phyloP scores from a whole-genome alignment of 2,797 vertebrate species.

The Kryptolebias ocellatus region DNA sequence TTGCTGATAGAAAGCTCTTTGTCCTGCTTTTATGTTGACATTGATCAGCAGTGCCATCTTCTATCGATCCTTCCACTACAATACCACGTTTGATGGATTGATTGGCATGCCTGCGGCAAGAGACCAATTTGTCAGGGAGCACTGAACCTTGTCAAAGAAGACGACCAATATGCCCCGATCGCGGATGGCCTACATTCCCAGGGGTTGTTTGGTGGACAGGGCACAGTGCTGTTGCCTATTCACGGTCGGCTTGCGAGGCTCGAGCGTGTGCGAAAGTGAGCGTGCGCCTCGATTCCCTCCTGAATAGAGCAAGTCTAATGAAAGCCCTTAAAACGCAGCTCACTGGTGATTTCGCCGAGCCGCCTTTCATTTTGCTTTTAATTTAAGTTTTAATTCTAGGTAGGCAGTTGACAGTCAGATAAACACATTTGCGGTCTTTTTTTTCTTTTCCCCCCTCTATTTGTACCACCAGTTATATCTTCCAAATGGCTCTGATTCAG shows the following conservation, averaged over 20 bases:
- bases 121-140: conserved; percentile 75
- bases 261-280: conserved; percentile 20
- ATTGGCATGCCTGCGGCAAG: conserved; percentile 68
- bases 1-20: conserved; percentile 24
- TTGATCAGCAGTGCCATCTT: conserved; percentile 61
- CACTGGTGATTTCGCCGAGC: conserved; percentile 11
- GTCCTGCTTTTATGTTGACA: conserved; percentile 58
- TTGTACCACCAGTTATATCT: conserved; percentile 43
- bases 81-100: conserved; percentile 74
- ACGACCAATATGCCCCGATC: conserved; percentile 69
- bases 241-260: conserved; percentile 31
- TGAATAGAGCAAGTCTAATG: conserved; percentile 18
- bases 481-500: conserved; percentile 64
- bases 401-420: conserved; percentile 45
- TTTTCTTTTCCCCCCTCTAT: background rate
- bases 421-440: conserved; percentile 56
- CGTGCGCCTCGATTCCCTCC: conserved; percentile 6
- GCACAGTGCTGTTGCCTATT: conserved; percentile 28
- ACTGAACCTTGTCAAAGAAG: conserved; percentile 66
- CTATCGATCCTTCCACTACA: conserved; percentile 55
- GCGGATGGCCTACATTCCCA: conserved; percentile 50
- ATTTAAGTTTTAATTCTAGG: conserved; percentile 40
- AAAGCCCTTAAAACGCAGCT: conserved; percentile 35
- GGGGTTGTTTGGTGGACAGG: conserved; percentile 5
- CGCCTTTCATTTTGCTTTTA: conserved; percentile 41